phyloP scores from a whole-genome alignment of 2,888 invertebrate genomes.

The Cactoblastis cactorum region DNA sequence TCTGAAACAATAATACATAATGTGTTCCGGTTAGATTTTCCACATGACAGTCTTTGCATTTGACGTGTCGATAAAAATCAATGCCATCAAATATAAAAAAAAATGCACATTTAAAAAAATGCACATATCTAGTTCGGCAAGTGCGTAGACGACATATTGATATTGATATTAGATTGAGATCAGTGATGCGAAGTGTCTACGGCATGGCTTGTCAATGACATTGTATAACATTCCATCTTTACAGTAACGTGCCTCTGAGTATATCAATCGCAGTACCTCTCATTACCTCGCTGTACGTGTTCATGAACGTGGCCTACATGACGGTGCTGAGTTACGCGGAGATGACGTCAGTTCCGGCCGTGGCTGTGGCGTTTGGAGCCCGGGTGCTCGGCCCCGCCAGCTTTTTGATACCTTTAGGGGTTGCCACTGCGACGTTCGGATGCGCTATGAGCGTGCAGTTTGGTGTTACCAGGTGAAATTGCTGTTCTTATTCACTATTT shows the following conservation, averaged over 20 bases:
- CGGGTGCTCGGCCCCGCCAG: slow-evolving; percentile 82
- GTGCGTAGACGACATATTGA: too few species aligned
- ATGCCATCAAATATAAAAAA: too few species aligned
- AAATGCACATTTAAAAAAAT: too few species aligned
- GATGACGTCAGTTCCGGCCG: slow-evolving; percentile 86
- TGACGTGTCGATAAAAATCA: too few species aligned
- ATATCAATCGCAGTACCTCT: slow-evolving; percentile 90
- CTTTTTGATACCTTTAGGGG: slow-evolving; percentile 86
- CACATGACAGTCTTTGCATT: too few species aligned
- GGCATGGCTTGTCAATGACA: too few species aligned
- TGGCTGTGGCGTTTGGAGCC: slow-evolving; percentile 87
- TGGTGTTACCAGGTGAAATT: slow-evolving; percentile 82
- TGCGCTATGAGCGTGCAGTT: slow-evolving; percentile 89
- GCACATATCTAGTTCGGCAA: too few species aligned
- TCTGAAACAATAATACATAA: too few species aligned
- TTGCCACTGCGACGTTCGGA: slow-evolving; percentile 88
- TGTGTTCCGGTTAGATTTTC: too few species aligned
- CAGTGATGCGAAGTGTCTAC: too few species aligned
- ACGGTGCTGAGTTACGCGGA: slow-evolving; percentile 86
- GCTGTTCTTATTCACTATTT: not conserved
- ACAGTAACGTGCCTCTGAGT: slow-evolving; percentile 88
- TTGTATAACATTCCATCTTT: not conserved
- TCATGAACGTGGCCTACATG: slow-evolving; percentile 94
- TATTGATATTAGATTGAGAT: too few species aligned
- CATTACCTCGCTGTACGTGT: slow-evolving; percentile 88